Conservation (phyloP, 2,888 invertebrate genomes). For the Barypeithes pellucidus region DNA sequence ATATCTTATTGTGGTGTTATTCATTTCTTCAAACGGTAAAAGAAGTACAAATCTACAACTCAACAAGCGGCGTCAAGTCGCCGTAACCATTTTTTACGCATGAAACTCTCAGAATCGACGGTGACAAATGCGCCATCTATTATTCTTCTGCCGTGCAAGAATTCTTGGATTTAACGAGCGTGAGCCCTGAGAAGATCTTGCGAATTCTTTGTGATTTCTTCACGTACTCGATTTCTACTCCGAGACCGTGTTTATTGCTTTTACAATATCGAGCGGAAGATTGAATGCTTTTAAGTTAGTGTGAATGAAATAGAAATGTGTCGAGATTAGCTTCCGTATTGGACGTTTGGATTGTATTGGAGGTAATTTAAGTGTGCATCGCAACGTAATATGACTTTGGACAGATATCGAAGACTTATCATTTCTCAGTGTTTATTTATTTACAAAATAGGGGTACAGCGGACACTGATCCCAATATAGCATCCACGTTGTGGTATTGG, state of each 20-base stretch:
- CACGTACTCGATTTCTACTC: constrained; percentile 58
- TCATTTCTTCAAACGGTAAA: constrained; percentile 22
- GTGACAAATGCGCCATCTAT: constrained; percentile 48
- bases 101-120: constrained; percentile 10
- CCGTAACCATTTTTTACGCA: constrained; percentile 35
- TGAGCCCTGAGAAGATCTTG: constrained; percentile 64
- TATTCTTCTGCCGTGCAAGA: constrained; percentile 63
- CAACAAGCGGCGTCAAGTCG: constrained; percentile 37
- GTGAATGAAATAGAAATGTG: constrained; percentile 37
- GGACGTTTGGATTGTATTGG: neutral
- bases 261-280: constrained; percentile 36
- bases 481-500: no score
- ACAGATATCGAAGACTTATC: neutral
- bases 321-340: constrained; percentile 30
- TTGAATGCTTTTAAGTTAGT: constrained; percentile 32
- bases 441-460: no score
- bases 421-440: no score
- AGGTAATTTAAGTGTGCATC: neutral
- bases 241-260: constrained; percentile 33
- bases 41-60: constrained; percentile 12
- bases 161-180: constrained; percentile 67
- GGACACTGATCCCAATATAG: no score
- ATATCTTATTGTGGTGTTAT: neutral
- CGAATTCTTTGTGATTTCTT: constrained; percentile 65
- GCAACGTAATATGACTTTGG: neutral